A percentile compares a stretch with the other conserved stretches of the same genome.
phyloP scores from a whole-genome alignment of 2,888 invertebrate species.

The Xanthia togata region DNA sequence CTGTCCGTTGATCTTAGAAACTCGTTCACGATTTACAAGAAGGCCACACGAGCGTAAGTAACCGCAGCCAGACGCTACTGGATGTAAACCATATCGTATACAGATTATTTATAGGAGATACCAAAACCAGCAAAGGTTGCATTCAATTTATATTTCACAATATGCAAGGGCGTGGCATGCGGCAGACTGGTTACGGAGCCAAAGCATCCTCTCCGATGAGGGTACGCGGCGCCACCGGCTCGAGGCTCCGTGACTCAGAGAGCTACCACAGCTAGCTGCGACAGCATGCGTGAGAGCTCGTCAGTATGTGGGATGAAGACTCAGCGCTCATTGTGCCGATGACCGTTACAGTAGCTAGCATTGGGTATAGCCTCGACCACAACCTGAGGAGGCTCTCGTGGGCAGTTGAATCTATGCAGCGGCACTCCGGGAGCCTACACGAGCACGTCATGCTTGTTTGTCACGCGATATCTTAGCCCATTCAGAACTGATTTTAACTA shows the following conservation, averaged over 20 bases:
- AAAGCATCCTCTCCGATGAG: too few relatives aligned
- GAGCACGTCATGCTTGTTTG: background rate
- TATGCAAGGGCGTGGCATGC: background rate
- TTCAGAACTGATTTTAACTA: background rate
- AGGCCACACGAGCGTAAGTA: constrained; percentile 46
- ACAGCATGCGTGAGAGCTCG: background rate
- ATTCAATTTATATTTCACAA: background rate
- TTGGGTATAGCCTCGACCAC: too few relatives aligned
- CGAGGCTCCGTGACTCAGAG: background rate
- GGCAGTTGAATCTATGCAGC: background rate
- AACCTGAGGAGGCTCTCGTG: background rate
- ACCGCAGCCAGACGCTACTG: constrained; percentile 7
- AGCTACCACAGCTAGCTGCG: background rate
- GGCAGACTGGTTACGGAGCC: background rate
- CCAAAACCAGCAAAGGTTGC: background rate
- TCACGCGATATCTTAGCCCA: background rate
- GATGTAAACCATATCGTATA: constrained; percentile 12
- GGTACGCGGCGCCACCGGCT: background rate
- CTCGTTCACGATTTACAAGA: constrained; percentile 14
- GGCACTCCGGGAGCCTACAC: background rate
- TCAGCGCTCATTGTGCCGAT: background rate
- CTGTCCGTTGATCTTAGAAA: constrained; percentile 41
- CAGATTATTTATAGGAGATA: background rate
- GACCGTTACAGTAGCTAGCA: background rate
- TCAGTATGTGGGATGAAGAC: background rate